Evolutionary conservation across 2,888 invertebrate genomes (phyloP), one percentile per base, ranked within the genome.

Genomic region (Sipunculus nudus): DNA sequence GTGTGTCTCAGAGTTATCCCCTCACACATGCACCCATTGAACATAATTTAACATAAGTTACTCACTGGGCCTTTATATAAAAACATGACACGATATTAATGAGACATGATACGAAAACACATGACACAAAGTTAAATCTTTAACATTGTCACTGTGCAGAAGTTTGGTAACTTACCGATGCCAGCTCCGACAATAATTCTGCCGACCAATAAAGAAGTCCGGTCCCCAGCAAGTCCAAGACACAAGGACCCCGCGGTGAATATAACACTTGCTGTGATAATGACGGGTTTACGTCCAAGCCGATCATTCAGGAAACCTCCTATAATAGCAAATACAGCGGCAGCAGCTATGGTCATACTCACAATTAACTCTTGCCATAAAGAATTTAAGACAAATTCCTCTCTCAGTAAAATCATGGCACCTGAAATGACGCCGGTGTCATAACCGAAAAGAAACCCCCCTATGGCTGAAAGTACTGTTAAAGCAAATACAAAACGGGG

Each of bases 341-440:
- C 67, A 21, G 61, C 55, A 6, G n/a, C 19, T 19, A 86, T 82
- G 2, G 86, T 86, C 2, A 75, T 80, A 39, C 84, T 84, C 1
- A 86, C 85, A 35, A 87, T 78, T 0, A 84, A 61, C 71, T 86
- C 86, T 65, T 86, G 84, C 82, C 82, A 82, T 16, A 35, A 35
- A 13, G 10, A 35, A 13, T 35, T 35, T 16, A 35, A 10, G 38
- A 35, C 38, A 35, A 16, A 35, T 28, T 79, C 70, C 29, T 77
- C 72, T 43, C 78, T 77, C 45, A 77, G 61, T 5, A 79, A 60
- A 4, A 86, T 63, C 81, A 86, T 83, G 2, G 86, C 86, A 19
- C 86, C 86, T 0, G 86, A 86, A 2, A 87, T 84, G 40, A 87
- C 86, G 6, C 87, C 87, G 0, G 87, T 88, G 69, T 87, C 87